Evolutionary conservation across 30 jellyfish, hydroid and myxozoan species (phyloP).

Genomic region (Chironex yamaguchii): DNA sequence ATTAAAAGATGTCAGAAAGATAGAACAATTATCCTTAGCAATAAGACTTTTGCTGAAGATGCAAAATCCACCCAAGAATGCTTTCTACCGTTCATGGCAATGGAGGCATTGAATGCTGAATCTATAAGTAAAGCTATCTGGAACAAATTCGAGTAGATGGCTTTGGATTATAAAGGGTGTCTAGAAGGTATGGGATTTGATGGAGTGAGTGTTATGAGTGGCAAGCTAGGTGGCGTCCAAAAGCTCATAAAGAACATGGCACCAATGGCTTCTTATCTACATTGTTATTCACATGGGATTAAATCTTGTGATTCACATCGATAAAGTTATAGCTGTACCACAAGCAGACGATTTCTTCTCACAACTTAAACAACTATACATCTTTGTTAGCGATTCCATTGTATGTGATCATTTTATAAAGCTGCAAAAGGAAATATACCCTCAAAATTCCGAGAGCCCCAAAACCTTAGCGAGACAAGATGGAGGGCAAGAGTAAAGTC

Average conservation of each 20-base stretch:
- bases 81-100: constrained; percentile 13
- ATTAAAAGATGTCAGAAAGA: constrained; percentile 26
- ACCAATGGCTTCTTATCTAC: constrained; percentile 45
- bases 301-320: constrained; percentile 26
- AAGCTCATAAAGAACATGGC: constrained; percentile 17
- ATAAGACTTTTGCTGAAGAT: neutral
- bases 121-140: constrained; percentile 13
- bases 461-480: constrained; percentile 3
- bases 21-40: constrained; percentile 22
- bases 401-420: neutral
- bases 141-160: constrained; percentile 24
- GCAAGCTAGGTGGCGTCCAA: constrained; percentile 50
- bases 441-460: neutral
- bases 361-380: constrained; percentile 3
- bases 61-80: constrained; percentile 29
- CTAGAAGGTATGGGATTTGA: constrained; percentile 27
- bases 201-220: constrained; percentile 39
- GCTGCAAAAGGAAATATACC: constrained; percentile 4
- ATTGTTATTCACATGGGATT: constrained; percentile 24
- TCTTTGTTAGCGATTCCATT: constrained; percentile 10
- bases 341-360: constrained; percentile 27
- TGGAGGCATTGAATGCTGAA: constrained; percentile 15
- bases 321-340: neutral
- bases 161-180: constrained; percentile 19
- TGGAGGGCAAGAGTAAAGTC: constrained; percentile 12